Percentiles rank a stretch among this genome's conserved stretches.
Evolutionary conservation across 2,888 invertebrate genomes (phyloP).

Genomic region (Bhutanitis thaidina): DNA sequence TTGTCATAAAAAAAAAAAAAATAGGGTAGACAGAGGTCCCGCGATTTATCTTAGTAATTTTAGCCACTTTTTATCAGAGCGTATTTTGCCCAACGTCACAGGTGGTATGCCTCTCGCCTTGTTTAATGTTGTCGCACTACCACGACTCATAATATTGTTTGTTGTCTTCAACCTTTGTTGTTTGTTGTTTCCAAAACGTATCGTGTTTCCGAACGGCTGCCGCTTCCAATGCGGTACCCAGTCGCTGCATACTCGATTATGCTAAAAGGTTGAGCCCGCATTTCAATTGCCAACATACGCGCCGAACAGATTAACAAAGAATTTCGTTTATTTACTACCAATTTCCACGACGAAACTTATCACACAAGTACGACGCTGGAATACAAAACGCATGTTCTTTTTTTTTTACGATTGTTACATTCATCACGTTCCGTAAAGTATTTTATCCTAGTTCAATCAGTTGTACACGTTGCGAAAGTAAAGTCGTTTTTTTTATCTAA

Average conservation of each 20-base stretch:
- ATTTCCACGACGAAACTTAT: constrained; percentile 15
- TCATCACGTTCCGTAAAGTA: constrained; percentile 6
- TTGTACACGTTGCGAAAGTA: constrained; percentile 11
- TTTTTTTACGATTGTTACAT: constrained; percentile 5
- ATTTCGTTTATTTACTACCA: constrained; percentile 18
- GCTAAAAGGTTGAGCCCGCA: constrained; percentile 25
- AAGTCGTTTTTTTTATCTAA: not conserved
- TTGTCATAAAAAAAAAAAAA: too few species aligned
- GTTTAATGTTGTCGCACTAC: too few species aligned
- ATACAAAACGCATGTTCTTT: constrained; percentile 2
- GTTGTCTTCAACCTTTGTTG: too few species aligned
- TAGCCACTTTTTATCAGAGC: too few species aligned
- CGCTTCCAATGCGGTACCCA: not conserved
- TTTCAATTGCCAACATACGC: constrained; percentile 23
- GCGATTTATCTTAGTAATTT: too few species aligned
- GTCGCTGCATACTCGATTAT: constrained; percentile 27
- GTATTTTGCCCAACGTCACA: too few species aligned
- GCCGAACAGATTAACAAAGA: constrained; percentile 17
- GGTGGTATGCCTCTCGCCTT: too few species aligned
- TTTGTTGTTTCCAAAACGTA: not conserved
- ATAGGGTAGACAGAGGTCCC: too few species aligned
- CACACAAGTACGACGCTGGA: constrained; percentile 1
- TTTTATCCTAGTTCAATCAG: constrained; percentile 15
- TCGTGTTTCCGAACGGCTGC: not conserved
- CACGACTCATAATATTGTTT: too few species aligned